phyloP scores from a whole-genome alignment of 2,888 invertebrate genomes.

The Cylindroiulus punctatus region DNA sequence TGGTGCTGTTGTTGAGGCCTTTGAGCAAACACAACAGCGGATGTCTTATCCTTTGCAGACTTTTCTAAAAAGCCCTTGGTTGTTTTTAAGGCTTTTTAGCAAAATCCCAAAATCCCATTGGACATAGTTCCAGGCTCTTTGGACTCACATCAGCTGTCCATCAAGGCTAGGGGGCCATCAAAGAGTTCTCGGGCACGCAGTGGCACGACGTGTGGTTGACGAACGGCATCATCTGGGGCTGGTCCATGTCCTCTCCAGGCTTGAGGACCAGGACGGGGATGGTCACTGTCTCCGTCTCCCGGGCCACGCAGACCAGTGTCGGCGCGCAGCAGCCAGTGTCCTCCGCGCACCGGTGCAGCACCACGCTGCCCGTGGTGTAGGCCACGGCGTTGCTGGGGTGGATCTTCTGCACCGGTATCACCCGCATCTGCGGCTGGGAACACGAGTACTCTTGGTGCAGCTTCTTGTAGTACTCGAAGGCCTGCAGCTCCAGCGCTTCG shows the following conservation, averaged over 20 bases:
- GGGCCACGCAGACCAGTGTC: not conserved
- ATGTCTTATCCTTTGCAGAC: too few species aligned
- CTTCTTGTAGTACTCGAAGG: constrained; percentile 45
- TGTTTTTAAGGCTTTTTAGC: too few species aligned
- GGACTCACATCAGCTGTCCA: too few species aligned
- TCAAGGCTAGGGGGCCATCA: not conserved
- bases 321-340: constrained; percentile 50
- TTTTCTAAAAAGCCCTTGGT: too few species aligned
- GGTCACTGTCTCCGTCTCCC: not conserved
- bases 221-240: constrained; percentile 19
- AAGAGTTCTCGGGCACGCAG: not conserved
- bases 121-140: not conserved
- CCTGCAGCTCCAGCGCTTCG: constrained; percentile 11
- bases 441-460: constrained; percentile 26
- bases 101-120: too few species aligned
- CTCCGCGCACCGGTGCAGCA: constrained; percentile 49
- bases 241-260: not conserved
- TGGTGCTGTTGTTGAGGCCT: too few species aligned
- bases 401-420: constrained; percentile 51
- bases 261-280: constrained; percentile 41
- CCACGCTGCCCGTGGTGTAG: constrained; percentile 48
- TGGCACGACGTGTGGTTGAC: constrained; percentile 43
- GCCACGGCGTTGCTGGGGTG: constrained; percentile 4
- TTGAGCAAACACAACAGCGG: too few species aligned
- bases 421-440: constrained; percentile 12